Evolutionary conservation across 2,797 vertebrate species (phyloP).

Genomic region (Pangasius macronema): DNA sequence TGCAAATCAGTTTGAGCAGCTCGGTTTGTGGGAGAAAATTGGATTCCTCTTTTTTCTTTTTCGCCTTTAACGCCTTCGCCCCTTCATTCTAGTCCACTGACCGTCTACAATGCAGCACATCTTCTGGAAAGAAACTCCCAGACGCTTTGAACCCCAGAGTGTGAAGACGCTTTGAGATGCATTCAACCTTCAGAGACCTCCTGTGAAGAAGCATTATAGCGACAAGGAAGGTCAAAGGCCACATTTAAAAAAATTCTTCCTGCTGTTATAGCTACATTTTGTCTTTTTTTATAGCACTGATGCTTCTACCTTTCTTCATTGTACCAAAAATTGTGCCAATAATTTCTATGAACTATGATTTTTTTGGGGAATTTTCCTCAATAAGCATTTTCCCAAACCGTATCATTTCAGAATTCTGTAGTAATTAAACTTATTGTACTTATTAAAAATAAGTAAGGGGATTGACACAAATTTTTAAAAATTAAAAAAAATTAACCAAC

Average conservation of each 20-base stretch:
- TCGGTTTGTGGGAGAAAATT: not conserved
- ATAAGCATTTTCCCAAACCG: not conserved
- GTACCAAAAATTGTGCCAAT: not conserved
- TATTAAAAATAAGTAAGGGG: too few relatives aligned
- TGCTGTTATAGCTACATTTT: not conserved
- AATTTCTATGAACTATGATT: not conserved
- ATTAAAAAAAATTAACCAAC: not conserved
- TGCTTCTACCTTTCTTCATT: not conserved
- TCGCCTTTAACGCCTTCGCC: conserved; percentile 7
- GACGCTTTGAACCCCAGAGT: conserved; percentile 53
- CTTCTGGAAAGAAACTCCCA: conserved; percentile 8
- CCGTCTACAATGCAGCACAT: conserved; percentile 22
- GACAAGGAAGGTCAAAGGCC: conserved; percentile 48
- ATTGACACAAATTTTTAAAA: not conserved
- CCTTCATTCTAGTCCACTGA: conserved; percentile 29
- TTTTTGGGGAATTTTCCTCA: not conserved
- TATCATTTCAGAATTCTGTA: not conserved
- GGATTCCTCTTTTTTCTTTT: conserved; percentile 25
- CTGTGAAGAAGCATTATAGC: conserved; percentile 28
- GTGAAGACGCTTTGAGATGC: conserved; percentile 48
- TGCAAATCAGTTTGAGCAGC: conserved; percentile 17
- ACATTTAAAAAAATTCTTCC: conserved; percentile 1
- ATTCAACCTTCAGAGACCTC: conserved; percentile 39
- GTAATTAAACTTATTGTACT: too few relatives aligned
- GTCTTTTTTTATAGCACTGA: not conserved